A percentile compares a stretch with the other conserved stretches of the same genome.
These are phyloP conservation scores for Heliothis virescens DNA, from an alignment of 1,140 invertebrate genomes.

Conservation along the genomic window DNA sequence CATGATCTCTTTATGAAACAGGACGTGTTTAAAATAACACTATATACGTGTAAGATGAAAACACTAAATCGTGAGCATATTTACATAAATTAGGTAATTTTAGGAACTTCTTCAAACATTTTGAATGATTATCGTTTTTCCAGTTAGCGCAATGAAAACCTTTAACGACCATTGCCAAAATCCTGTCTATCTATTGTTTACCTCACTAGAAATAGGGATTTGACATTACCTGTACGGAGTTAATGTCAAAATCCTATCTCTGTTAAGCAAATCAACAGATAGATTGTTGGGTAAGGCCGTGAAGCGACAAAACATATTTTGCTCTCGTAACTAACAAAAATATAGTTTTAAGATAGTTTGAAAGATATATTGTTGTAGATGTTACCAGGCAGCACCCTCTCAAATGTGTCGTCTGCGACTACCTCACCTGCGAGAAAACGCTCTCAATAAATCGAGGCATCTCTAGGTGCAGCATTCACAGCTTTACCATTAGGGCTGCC, in stretches of 20 bases:
- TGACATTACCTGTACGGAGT: too few relatives aligned
- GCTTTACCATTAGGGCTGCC: constrained; percentile 17
- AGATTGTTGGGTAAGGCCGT: too few relatives aligned
- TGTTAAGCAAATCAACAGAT: too few relatives aligned
- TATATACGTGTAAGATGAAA: background rate
- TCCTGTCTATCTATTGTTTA: too few relatives aligned
- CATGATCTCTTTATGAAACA: constrained; percentile 39
- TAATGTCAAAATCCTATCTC: too few relatives aligned
- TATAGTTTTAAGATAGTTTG: background rate
- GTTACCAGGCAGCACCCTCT: background rate
- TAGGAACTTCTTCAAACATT: too few relatives aligned
- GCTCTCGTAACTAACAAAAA: background rate
- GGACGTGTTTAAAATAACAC: constrained; percentile 27
- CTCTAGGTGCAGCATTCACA: constrained; percentile 21
- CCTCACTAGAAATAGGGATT: too few relatives aligned
- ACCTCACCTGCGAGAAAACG: constrained; percentile 14
- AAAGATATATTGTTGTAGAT: background rate
- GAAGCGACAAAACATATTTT: background rate
- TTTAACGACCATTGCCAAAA: too few relatives aligned
- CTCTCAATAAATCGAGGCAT: constrained; percentile 44
- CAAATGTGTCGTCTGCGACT: constrained; percentile 15
- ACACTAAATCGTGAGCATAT: too few relatives aligned
- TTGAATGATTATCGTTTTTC: background rate
- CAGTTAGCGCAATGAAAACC: background rate
- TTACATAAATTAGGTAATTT: too few relatives aligned